Evolutionary conservation across 2,113 vertebrate genomes (phyloP).

Genomic region (Nyctereutes procyonoides): DNA sequence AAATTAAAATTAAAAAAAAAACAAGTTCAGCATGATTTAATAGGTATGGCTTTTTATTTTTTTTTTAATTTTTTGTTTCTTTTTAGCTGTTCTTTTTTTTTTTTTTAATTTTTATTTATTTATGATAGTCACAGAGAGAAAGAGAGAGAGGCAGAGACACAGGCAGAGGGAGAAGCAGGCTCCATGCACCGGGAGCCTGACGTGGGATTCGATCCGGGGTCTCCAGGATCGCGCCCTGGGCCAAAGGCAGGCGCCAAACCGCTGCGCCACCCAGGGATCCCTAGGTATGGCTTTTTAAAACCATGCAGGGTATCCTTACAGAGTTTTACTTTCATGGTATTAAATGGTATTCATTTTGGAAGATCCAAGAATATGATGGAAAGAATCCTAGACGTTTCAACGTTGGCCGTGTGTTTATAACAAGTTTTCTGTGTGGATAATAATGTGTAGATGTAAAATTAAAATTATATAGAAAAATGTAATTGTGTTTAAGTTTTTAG

Average conservation of each 20-base stretch:
- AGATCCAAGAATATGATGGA: conserved; percentile 72
- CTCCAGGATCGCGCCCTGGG: no score
- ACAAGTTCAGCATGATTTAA: conserved; percentile 52
- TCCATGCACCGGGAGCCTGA: no score
- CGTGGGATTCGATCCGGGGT: no score
- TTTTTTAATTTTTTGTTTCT: no score
- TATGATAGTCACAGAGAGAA: no score
- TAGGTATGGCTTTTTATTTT: conserved; percentile 68
- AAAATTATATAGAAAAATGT: conserved; percentile 55
- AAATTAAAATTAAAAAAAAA: no score
- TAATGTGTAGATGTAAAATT: conserved; percentile 59
- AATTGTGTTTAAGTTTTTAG: conserved; percentile 75
- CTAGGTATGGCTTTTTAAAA: conserved; percentile 71
- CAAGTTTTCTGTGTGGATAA: conserved; percentile 15
- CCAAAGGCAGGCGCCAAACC: no score
- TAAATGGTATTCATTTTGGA: conserved; percentile 71
- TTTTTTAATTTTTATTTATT: no score
- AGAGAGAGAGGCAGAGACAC: no score
- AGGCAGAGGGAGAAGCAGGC: no score
- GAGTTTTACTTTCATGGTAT: conserved; percentile 72
- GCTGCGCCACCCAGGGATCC: no score
- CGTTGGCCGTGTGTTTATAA: conserved; percentile 67
- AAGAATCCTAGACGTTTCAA: conserved; percentile 67
- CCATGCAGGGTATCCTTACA: conserved; percentile 63
- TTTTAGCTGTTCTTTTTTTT: no score